Base-by-base conservation (phyloP, 1,140 invertebrate genomes). In the Trichomalopsis sarcophagae region DNA sequence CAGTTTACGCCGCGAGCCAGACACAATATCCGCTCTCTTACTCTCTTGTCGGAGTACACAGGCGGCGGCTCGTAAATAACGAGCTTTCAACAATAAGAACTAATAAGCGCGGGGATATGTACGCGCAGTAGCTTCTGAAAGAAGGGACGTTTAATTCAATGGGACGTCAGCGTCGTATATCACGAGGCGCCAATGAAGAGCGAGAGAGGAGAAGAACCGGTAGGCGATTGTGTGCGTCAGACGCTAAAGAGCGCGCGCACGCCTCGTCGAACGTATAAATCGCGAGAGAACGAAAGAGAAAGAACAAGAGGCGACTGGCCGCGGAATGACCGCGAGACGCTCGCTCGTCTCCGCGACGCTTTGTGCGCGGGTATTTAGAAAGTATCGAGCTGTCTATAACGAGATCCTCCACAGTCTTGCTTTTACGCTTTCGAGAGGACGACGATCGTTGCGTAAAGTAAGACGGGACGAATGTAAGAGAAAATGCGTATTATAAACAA, bases 1-100 rank as follows among this genome's bases (percentile, higher is more conserved):
- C 68, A 71, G 68, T 71, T 71, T 71, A 62, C 27, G 27, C 68
- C n/a, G 40, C n/a, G 40, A 44, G 55, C 17, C 55, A 62, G 55
- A 62, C 55, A 62, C 55, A 62, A 21, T 62, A 62, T 62, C 55
- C 50, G 21, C 14, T 17, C 33, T 36, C 33, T 36, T 6, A 4
- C 33, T 36, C 40, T 40, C 7, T 44, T n/a, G 21, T 27, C 17
- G 47, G 13, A 30, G 81, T 3, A 44, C 40, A 44, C 9, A 44
- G 40, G 13, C 13, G 13, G 50, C 6, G 55, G 17, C 76, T 84
- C 82, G 76, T 84, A 84, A 84, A 84, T 84, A 84, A 84, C 66
- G n/a, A 77, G 76, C 79, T 84, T 87, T 78, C 79, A 87, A 77
- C 82, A 82, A 81, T 86, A 82, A 84, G 81, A 87, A 82, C 81